Evolutionary conservation across 2,797 vertebrate genomes (phyloP).

Genomic region (Siniperca undulata): DNA sequence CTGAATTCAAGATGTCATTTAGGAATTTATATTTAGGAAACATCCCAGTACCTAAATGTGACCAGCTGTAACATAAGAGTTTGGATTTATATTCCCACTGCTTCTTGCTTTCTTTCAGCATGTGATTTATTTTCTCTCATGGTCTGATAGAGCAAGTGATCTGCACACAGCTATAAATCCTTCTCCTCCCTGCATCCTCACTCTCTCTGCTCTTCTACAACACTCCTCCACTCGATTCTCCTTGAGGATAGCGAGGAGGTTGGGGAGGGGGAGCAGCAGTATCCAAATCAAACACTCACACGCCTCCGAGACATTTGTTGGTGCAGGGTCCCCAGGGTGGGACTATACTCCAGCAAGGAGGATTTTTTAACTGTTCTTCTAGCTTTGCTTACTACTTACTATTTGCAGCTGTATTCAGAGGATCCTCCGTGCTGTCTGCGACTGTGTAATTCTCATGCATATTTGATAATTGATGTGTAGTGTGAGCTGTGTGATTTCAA

Average conservation of each 20-base stretch:
- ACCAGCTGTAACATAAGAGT: slow-evolving; percentile 1
- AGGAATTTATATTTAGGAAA: slow-evolving; percentile 17
- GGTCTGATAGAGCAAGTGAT: slow-evolving; percentile 21
- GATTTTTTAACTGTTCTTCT: slow-evolving; percentile 42
- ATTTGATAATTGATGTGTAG: slow-evolving; percentile 36
- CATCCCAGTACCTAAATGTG: background rate
- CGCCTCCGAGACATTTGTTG: slow-evolving; percentile 47
- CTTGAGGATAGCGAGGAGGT: slow-evolving; percentile 14
- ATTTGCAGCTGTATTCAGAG: slow-evolving; percentile 10
- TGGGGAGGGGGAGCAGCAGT: background rate
- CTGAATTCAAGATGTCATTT: background rate
- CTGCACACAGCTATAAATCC: slow-evolving; percentile 12
- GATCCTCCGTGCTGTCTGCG: background rate
- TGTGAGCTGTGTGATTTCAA: slow-evolving; percentile 18
- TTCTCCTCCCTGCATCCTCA: slow-evolving; percentile 1
- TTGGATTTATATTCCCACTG: slow-evolving; percentile 9
- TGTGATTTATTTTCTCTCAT: slow-evolving; percentile 16
- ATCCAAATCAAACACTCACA: slow-evolving; percentile 48
- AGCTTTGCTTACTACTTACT: slow-evolving; percentile 14
- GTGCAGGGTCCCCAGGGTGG: slow-evolving; percentile 19
- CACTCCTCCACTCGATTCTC: slow-evolving; percentile 37
- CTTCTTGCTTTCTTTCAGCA: background rate
- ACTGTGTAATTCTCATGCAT: slow-evolving; percentile 36
- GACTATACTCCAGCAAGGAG: background rate
- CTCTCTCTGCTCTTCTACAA: slow-evolving; percentile 5